A percentile compares a stretch with the other conserved stretches of the same genome.
These are phyloP conservation scores for Coleophora flavipennella DNA, from an alignment of 2,888 invertebrate species.

Conservation along the genomic window DNA sequence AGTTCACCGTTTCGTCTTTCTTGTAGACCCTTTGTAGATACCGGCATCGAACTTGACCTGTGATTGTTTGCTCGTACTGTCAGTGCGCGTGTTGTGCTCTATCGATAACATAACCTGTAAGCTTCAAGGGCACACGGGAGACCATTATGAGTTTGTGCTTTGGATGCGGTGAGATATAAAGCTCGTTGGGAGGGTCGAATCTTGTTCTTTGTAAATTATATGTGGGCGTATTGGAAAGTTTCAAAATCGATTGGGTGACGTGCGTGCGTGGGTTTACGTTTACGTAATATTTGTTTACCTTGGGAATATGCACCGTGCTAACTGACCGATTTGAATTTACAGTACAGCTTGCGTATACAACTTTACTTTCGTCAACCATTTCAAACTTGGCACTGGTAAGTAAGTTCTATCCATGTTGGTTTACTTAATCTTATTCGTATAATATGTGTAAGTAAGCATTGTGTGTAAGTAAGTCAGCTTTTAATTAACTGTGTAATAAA, in stretches of 20 bases:
- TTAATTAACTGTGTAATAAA: neutral
- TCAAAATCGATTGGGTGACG: conserved; percentile 70
- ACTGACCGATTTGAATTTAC: conserved; percentile 28
- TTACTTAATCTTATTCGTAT: neutral
- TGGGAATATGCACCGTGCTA: conserved; percentile 64
- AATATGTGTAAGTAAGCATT: conserved; percentile 23
- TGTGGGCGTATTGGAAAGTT: conserved; percentile 72
- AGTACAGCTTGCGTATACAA: neutral
- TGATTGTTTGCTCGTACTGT: conserved; percentile 65
- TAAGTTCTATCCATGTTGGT: conserved; percentile 5
- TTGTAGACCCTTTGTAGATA: conserved; percentile 30
- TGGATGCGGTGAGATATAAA: conserved; percentile 47
- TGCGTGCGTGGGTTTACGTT: conserved; percentile 70
- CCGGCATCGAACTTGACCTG: conserved; percentile 59
- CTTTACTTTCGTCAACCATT: neutral
- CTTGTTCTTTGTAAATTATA: conserved; percentile 46
- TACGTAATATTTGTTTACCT: conserved; percentile 73
- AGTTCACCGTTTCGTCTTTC: conserved; percentile 23
- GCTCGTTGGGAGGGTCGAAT: conserved; percentile 38
- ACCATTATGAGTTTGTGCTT: conserved; percentile 43
- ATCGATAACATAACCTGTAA: conserved; percentile 72
- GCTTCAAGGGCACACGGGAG: conserved; percentile 64
- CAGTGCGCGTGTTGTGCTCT: conserved; percentile 71
- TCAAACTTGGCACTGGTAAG: conserved; percentile 23
- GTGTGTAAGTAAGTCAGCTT: conserved; percentile 1